phyloP scores from a whole-genome alignment of 1,140 invertebrate species.

The Meloidogyne chitwoodi region DNA sequence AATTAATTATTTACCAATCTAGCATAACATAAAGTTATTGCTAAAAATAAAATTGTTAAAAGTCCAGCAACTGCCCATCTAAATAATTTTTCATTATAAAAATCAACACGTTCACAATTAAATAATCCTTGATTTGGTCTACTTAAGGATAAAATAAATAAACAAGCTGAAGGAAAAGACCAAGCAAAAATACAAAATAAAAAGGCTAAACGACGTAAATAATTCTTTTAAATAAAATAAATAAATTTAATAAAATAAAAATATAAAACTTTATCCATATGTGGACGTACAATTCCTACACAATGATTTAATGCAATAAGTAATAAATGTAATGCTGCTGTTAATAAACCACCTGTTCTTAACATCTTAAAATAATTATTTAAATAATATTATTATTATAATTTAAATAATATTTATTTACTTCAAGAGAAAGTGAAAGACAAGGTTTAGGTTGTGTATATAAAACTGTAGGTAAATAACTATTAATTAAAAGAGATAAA shows the following conservation, averaged over 20 bases:
- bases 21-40: constrained; percentile 39
- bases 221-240: not conserved
- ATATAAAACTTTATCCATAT: constrained; percentile 1
- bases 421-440: constrained; percentile 40
- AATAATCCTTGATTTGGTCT: constrained; percentile 37
- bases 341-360: constrained; percentile 40
- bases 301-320: constrained; percentile 47
- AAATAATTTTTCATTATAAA: constrained; percentile 42
- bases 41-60: constrained; percentile 36
- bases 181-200: constrained; percentile 33
- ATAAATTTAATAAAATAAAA: not conserved
- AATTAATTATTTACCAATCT: constrained; percentile 23
- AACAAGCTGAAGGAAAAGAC: constrained; percentile 24
- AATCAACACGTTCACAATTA: constrained; percentile 36
- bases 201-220: not conserved
- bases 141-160: constrained; percentile 30
- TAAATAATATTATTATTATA: not conserved
- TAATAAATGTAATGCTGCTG: constrained; percentile 43
- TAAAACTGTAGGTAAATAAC: constrained; percentile 42
- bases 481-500: constrained; percentile 47
- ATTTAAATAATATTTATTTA: not conserved
- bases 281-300: constrained; percentile 39
- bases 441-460: constrained; percentile 44
- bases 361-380: constrained; percentile 29
- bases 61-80: constrained; percentile 36